A percentile compares a stretch with the other conserved stretches of the same genome.
Conservation (phyloP, 2,888 invertebrate genomes). For the Sphaeridia pumilis region DNA sequence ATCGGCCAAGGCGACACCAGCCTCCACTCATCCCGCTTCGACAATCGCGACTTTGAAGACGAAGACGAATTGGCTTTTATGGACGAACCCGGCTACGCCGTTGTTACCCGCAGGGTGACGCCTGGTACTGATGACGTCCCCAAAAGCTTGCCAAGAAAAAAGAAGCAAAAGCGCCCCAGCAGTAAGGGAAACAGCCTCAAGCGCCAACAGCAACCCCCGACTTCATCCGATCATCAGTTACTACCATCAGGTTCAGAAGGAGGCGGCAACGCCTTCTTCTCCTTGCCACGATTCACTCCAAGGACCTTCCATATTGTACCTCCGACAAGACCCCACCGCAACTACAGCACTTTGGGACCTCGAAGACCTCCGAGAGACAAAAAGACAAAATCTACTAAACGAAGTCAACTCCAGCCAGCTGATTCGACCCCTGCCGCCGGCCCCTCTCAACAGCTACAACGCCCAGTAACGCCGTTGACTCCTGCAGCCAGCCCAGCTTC, state of each 20-base stretch:
- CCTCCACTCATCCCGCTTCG: background rate
- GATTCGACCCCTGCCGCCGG: background rate
- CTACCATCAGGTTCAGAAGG: conserved; percentile 3
- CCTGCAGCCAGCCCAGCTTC: background rate
- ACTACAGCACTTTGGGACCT: conserved; percentile 31
- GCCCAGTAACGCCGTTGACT: conserved; percentile 7
- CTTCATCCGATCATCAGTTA: background rate
- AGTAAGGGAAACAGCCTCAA: conserved; percentile 18
- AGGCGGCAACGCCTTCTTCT: conserved; percentile 22
- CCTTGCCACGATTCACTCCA: conserved; percentile 27
- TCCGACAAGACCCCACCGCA: conserved; percentile 31
- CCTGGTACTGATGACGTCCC: conserved; percentile 11
- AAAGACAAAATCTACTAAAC: background rate
- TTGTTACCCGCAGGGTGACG: conserved; percentile 26
- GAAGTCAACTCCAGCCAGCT: background rate
- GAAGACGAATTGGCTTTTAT: conserved; percentile 26
- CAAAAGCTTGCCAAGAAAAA: conserved; percentile 25
- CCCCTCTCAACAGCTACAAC: conserved; percentile 1
- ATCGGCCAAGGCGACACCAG: background rate
- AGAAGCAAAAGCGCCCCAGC: conserved; percentile 19
- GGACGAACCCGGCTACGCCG: conserved; percentile 34
- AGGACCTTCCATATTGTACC: conserved; percentile 30
- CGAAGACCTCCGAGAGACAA: conserved; percentile 33
- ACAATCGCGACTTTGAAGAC: background rate
- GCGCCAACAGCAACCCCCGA: conserved; percentile 1